Percentiles rank a stretch among this genome's conserved stretches.
Conservation (phyloP, 2,113 vertebrate genomes). For the Pteropus alecto region DNA sequence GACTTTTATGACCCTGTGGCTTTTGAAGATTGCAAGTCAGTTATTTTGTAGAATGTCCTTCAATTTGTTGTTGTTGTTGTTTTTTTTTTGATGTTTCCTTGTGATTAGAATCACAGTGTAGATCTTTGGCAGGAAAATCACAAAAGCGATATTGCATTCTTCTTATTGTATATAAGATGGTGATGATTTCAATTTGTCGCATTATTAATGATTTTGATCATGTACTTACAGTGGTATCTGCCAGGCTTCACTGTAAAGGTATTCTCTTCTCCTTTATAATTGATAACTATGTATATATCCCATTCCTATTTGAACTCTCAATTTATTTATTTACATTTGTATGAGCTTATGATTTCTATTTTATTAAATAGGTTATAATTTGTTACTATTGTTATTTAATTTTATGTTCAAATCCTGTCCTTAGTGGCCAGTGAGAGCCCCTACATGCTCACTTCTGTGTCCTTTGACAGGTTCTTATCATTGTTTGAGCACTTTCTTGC, state of each 20-base stretch:
- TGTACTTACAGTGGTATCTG: not conserved
- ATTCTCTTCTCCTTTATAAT: not conserved
- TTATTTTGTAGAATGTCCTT: not conserved
- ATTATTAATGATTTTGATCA: not conserved
- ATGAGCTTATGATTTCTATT: not conserved
- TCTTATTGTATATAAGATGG: not conserved
- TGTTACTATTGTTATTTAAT: not conserved
- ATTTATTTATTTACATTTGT: not conserved
- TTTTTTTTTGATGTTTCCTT: not conserved
- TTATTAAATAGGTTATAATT: not conserved
- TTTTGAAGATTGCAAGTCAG: not conserved
- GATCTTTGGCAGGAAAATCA: not conserved
- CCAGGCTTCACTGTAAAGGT: not conserved
- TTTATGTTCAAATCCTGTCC: not conserved
- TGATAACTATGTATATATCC: not conserved
- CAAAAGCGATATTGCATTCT: not conserved
- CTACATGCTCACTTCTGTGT: not conserved
- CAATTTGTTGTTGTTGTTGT: not conserved
- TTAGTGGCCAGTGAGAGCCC: not conserved
- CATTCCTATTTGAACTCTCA: not conserved
- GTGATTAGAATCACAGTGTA: not conserved
- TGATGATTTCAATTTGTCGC: not conserved
- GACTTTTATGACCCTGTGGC: not conserved
- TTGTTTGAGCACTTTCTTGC: not conserved
- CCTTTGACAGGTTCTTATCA: not conserved